Percentiles rank a stretch among this genome's conserved stretches.
These are phyloP conservation scores for Listronotus oregonensis DNA, from an alignment of 1,140 invertebrate species.

Conservation along the genomic window DNA sequence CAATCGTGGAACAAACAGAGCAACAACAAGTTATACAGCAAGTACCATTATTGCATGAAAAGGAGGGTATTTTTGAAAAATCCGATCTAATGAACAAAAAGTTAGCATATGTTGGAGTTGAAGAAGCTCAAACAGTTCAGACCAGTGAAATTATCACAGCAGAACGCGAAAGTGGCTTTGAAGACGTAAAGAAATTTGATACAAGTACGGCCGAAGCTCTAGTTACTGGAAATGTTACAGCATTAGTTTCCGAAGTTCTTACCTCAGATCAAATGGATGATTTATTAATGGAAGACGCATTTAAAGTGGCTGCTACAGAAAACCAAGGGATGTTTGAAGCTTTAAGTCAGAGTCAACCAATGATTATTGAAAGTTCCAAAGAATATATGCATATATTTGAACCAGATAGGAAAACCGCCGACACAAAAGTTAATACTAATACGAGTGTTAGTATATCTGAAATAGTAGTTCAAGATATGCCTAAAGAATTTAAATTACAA, in stretches of 20 bases:
- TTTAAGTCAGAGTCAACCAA: slow-evolving; percentile 40
- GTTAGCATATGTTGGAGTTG: slow-evolving; percentile 48
- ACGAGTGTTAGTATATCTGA: slow-evolving; percentile 58
- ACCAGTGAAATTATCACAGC: slow-evolving; percentile 48
- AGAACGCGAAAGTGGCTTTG: slow-evolving; percentile 53
- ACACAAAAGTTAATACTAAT: slow-evolving; percentile 56
- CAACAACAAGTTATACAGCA: slow-evolving; percentile 48
- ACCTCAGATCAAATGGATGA: slow-evolving; percentile 36
- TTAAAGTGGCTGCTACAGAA: slow-evolving; percentile 38
- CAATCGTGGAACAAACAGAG: slow-evolving; percentile 44
- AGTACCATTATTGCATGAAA: slow-evolving; percentile 51
- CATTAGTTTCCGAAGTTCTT: slow-evolving; percentile 57
- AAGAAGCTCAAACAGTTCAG: slow-evolving; percentile 49
- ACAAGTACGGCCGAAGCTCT: slow-evolving; percentile 46
- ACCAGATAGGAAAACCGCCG: slow-evolving; percentile 52
- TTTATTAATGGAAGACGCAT: slow-evolving; percentile 36
- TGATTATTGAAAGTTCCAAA: slow-evolving; percentile 49
- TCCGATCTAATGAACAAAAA: slow-evolving; percentile 37
- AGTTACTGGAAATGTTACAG: slow-evolving; percentile 48
- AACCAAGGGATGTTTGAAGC: slow-evolving; percentile 41
- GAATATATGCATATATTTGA: slow-evolving; percentile 46
- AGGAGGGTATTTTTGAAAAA: slow-evolving; percentile 47
- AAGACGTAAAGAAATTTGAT: slow-evolving; percentile 47
- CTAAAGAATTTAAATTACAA: slow-evolving; percentile 47
- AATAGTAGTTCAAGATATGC: slow-evolving; percentile 56